Conservation (phyloP, 1,140 invertebrate genomes). For the Colletes gigas region DNA sequence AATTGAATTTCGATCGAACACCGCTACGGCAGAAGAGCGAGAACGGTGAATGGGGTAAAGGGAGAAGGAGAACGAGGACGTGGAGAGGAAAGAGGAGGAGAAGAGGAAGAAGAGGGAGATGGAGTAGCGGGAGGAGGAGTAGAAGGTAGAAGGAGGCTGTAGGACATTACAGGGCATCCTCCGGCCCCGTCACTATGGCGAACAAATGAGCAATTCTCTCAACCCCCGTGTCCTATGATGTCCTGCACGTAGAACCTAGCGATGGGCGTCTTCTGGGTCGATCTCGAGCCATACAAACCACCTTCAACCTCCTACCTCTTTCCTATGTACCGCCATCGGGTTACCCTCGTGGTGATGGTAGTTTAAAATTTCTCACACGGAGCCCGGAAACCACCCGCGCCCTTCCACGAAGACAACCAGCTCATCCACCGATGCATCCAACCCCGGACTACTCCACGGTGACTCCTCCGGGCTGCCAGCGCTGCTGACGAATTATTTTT, state of each 20-base stretch:
- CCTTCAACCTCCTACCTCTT: conserved; percentile 56
- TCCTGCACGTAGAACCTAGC: conserved; percentile 74
- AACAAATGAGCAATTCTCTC: conserved; percentile 78
- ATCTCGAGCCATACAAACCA: conserved; percentile 64
- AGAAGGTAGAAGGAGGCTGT: conserved; percentile 70
- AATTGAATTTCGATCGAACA: conserved; percentile 81
- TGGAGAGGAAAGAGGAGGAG: conserved; percentile 28
- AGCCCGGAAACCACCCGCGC: conserved; percentile 63
- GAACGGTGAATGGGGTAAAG: conserved; percentile 59
- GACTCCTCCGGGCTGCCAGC: conserved; percentile 34
- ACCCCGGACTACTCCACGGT: conserved; percentile 25
- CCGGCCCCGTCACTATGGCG: conserved; percentile 74
- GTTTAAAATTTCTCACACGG: conserved; percentile 75
- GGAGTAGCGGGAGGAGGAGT: conserved; percentile 23
- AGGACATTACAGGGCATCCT: conserved; percentile 76
- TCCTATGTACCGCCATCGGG: conserved; percentile 58
- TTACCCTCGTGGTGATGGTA: conserved; percentile 71
- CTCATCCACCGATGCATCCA: conserved; percentile 51
- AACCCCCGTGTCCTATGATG: conserved; percentile 75
- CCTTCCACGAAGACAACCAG: conserved; percentile 53
- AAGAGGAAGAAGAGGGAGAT: conserved; percentile 41
- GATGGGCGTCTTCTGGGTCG: conserved; percentile 69
- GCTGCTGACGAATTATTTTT: conserved; percentile 64
- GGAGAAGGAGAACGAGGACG: conserved; percentile 24
- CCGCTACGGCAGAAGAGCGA: conserved; percentile 60